Conservation (phyloP, 2,888 invertebrate species). For the Epistrophella euchroma region DNA sequence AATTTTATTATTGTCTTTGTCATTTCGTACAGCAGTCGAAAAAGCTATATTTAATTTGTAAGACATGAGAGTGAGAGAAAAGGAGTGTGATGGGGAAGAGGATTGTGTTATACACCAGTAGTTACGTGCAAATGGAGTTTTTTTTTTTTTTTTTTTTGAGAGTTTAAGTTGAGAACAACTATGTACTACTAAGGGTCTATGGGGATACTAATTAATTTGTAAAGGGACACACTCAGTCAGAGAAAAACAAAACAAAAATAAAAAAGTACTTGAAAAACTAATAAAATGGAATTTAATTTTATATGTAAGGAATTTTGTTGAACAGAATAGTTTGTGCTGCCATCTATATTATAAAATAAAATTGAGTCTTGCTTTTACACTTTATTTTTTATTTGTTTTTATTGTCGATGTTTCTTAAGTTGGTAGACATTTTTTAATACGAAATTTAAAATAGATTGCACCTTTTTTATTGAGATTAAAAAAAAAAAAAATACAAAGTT, state of each 20-base stretch:
- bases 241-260: background rate
- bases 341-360: slow-evolving; percentile 12
- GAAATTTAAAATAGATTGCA: slow-evolving; percentile 6
- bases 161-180: slow-evolving; percentile 28
- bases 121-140: slow-evolving; percentile 44
- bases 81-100: background rate
- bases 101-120: background rate
- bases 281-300: slow-evolving; percentile 40
- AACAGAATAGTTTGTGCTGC: slow-evolving; percentile 18
- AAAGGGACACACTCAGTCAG: slow-evolving; percentile 41
- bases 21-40: slow-evolving; percentile 35
- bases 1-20: slow-evolving; percentile 45
- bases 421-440: background rate
- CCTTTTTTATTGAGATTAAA: slow-evolving; percentile 11
- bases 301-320: slow-evolving; percentile 41
- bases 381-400: background rate
- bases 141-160: background rate
- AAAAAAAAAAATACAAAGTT: background rate
- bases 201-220: slow-evolving; percentile 63
- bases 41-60: slow-evolving; percentile 46
- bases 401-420: background rate
- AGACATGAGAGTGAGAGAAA: background rate
- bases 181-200: slow-evolving; percentile 12
- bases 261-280: slow-evolving; percentile 38
- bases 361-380: slow-evolving; percentile 16